phyloP scores from a whole-genome alignment of 2,797 vertebrate species.

The Anabacerthia variegaticeps region DNA sequence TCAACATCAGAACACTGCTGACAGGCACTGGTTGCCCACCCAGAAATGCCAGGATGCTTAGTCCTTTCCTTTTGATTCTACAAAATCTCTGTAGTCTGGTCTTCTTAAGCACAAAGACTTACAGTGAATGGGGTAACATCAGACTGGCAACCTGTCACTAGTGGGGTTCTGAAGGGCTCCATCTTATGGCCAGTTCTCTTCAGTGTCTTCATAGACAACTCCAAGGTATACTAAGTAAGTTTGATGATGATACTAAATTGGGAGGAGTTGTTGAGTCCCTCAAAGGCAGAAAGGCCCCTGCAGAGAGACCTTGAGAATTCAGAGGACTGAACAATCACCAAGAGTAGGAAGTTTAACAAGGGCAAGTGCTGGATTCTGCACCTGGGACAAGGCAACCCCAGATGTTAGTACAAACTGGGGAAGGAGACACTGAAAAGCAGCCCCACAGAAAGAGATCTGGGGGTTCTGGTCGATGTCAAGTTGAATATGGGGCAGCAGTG shows the following conservation, averaged over 20 bases:
- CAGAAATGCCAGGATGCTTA: neutral
- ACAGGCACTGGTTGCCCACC: neutral
- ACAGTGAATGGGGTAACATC: neutral
- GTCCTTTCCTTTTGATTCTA: neutral
- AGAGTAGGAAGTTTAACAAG: neutral
- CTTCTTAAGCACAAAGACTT: neutral
- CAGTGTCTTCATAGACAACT: fast-evolving
- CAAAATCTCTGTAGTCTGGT: neutral
- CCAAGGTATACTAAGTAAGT: neutral
- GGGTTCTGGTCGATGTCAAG: neutral
- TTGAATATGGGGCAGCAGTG: neutral
- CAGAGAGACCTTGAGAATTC: neutral
- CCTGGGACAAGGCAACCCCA: neutral
- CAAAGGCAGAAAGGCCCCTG: neutral
- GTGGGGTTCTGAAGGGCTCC: neutral
- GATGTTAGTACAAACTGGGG: neutral
- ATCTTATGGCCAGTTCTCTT: neutral
- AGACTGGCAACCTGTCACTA: too few relatives aligned
- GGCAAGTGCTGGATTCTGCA: neutral
- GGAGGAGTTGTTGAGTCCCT: neutral
- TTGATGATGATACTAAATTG: neutral
- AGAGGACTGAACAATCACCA: neutral
- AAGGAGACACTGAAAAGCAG: neutral
- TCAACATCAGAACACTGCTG: neutral
- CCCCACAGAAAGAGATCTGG: neutral